A percentile compares a stretch with the other conserved stretches of the same genome.
phyloP scores from a whole-genome alignment of 2,113 vertebrate species.

The Furnarius figulus region DNA sequence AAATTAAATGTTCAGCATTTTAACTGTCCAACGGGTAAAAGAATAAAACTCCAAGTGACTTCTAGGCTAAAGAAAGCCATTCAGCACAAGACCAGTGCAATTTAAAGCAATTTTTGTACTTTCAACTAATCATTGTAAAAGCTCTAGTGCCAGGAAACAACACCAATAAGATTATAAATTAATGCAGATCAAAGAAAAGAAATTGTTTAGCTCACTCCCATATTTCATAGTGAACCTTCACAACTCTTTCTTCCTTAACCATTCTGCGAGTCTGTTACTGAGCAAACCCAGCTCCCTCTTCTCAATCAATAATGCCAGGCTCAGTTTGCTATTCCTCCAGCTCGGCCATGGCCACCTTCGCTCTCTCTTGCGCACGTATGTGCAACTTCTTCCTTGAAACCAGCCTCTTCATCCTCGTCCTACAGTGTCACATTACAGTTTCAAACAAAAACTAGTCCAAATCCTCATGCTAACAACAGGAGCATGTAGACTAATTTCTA shows the following conservation, averaged over 20 bases:
- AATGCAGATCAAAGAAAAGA: slow-evolving; percentile 42
- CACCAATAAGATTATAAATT: slow-evolving; percentile 10
- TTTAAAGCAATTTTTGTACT: background rate
- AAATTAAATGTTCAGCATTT: slow-evolving; percentile 46
- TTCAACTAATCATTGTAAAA: background rate
- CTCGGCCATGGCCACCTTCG: background rate
- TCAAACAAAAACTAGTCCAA: background rate
- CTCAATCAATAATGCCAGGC: background rate
- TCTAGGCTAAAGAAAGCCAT: background rate
- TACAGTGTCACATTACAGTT: background rate
- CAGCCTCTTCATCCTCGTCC: background rate
- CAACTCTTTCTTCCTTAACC: background rate
- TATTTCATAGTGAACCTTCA: slow-evolving; percentile 45
- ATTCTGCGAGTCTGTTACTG: background rate
- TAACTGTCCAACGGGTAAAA: slow-evolving; percentile 4
- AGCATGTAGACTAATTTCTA: background rate
- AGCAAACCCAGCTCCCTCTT: slow-evolving; percentile 3
- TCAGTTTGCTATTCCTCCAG: background rate
- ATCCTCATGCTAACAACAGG: background rate
- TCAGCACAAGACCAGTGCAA: background rate
- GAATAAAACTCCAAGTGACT: slow-evolving; percentile 3
- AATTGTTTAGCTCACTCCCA: slow-evolving; percentile 21
- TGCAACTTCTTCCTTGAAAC: background rate
- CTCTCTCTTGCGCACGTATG: background rate
- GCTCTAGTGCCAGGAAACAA: background rate